Base-by-base conservation (phyloP, 2,888 invertebrate species). In the Subacronicta megacephala region DNA sequence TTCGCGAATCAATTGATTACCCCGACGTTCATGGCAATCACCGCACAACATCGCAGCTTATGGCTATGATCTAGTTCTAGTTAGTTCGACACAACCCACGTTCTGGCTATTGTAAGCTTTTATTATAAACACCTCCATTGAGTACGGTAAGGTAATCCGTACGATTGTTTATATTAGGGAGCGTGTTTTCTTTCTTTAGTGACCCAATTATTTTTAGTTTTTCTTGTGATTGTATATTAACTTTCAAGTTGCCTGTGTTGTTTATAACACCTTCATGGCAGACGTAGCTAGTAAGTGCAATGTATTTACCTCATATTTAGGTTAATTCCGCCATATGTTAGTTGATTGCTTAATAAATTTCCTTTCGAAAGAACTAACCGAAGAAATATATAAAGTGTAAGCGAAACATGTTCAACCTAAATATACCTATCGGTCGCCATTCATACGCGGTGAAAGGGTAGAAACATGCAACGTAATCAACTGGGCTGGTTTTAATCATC, bases 391-490 rank as follows among this genome's bases (percentile, higher is more conserved):
- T 29, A 61, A 70, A 65, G 75, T 64, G 52, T 68, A 58, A 65
- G 36, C 37, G 36, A 52, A 51, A 66, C 63, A 62, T 53, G 47
- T 62, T 66, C 58, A 62, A 50, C 72, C 69, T 75, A 79, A 84
- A 86, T 80, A 82, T 84, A 86, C 80, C 73, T 78, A 86, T 86
- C 78, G 82, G 80, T 64, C 74, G 75, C 68, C 66, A 81, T 82
- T 81, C 79, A 79, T 66, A 65, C 73, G 71, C 70, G 65, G 53
- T 84, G 78, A 85, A 83, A 81, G 79, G 82, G 79, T 77, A 72
- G 70, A 81, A 88, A 90, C 89, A 88, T 80, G 88, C 80, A 81
- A 78, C 79, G 85, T 88, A 90, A 91, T 90, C 89, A 90, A 90
- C 84, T 80, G 78, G 78, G 81, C 82, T 80, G 80, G 84, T 89